A percentile compares a stretch with the other conserved stretches of the same genome.
Conservation (phyloP, 1,140 invertebrate species). For the Melipona quadrifasciata region DNA sequence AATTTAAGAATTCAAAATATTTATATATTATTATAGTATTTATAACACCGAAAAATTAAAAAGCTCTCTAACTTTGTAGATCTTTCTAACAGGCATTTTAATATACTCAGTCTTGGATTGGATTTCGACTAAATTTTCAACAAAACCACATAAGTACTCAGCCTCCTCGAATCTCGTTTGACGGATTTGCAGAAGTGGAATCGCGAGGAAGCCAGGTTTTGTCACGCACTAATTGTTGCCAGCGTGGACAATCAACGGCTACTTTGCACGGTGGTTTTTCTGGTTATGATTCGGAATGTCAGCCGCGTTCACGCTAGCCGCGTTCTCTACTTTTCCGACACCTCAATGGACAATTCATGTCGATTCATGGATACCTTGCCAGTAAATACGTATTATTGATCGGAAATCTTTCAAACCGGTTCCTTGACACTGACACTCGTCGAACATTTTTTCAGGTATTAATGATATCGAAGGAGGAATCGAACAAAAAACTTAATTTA, state of each 20-base stretch:
- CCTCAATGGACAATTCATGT: not conserved
- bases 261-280: slow-evolving; percentile 33
- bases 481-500: not conserved
- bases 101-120: not conserved
- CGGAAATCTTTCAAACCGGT: not conserved
- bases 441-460: not conserved
- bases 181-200: slow-evolving; percentile 11
- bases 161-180: not conserved
- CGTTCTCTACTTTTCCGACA: not conserved
- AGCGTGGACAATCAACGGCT: slow-evolving; percentile 56
- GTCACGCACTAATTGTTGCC: slow-evolving; percentile 72
- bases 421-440: not conserved
- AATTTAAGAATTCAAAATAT: too few species aligned
- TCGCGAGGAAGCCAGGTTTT: slow-evolving; percentile 33
- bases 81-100: not conserved
- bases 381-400: not conserved
- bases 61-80: not conserved
- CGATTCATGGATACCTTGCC: not conserved
- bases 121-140: not conserved
- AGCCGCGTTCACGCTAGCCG: too few species aligned
- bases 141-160: not conserved
- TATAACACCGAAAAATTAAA: too few species aligned
- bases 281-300: slow-evolving; percentile 8
- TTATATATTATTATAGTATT: too few species aligned
- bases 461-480: not conserved